Evolutionary conservation across 2,113 vertebrate genomes (phyloP).

Genomic region (Verasper variegatus): DNA sequence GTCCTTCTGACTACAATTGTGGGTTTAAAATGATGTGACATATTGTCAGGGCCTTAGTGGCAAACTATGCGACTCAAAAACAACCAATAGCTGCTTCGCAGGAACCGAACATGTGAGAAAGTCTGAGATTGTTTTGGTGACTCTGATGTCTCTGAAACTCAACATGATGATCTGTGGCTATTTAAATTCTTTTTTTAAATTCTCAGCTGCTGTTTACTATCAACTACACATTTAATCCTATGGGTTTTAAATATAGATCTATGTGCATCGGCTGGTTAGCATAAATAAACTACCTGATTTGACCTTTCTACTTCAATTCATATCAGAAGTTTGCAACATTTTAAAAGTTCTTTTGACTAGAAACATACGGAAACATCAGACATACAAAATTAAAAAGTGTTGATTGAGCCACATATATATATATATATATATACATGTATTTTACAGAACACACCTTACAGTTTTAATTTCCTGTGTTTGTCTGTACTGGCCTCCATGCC

Average conservation of each 20-base stretch:
- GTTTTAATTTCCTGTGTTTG: slow-evolving; percentile 35
- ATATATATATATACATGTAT: not conserved
- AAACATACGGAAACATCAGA: not conserved
- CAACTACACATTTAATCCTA: not conserved
- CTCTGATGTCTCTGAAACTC: not conserved
- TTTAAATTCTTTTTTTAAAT: not conserved
- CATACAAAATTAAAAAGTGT: not conserved
- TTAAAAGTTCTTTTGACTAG: not conserved
- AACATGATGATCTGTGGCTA: not conserved
- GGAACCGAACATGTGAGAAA: slow-evolving; percentile 36
- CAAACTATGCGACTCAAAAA: slow-evolving; percentile 55
- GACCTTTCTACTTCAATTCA: too few relatives aligned
- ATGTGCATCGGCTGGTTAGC: not conserved
- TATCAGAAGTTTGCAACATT: too few relatives aligned
- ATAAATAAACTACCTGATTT: not conserved
- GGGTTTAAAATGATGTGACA: slow-evolving; percentile 51
- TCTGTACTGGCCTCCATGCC: not conserved
- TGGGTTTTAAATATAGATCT: not conserved
- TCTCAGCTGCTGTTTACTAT: too few relatives aligned
- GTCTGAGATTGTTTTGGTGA: slow-evolving; percentile 10
- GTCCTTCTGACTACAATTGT: slow-evolving; percentile 63
- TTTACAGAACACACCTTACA: not conserved
- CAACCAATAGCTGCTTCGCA: slow-evolving; percentile 27
- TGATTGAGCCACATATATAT: not conserved
- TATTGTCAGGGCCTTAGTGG: slow-evolving; percentile 50